A percentile compares a stretch with the other conserved stretches of the same genome.
Evolutionary conservation across 2,888 invertebrate species (phyloP).

Genomic region (Lomographa bimaculata): DNA sequence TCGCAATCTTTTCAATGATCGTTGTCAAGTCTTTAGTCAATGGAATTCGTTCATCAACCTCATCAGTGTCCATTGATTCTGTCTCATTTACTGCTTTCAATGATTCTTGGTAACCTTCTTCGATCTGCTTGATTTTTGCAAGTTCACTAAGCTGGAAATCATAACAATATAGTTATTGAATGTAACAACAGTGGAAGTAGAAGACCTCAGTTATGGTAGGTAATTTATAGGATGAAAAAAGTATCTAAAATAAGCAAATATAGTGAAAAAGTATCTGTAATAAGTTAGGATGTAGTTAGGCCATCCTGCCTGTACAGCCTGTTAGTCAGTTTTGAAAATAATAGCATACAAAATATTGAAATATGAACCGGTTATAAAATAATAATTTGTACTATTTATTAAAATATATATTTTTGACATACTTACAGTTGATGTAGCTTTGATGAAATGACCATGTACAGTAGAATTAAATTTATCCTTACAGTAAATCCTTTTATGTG

Average conservation of each 20-base stretch:
- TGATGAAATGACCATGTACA: conserved; percentile 69
- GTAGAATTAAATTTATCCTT: conserved; percentile 79
- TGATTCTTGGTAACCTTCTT: conserved; percentile 70
- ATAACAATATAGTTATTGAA: no score
- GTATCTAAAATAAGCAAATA: neutral
- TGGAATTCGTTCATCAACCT: conserved; percentile 61
- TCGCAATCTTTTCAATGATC: conserved; percentile 78
- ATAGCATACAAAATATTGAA: no score
- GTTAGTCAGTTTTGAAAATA: no score
- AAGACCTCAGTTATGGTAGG: no score
- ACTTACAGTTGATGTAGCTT: conserved; percentile 73
- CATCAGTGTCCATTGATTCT: conserved; percentile 38
- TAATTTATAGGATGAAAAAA: no score
- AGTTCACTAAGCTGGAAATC: conserved; percentile 68
- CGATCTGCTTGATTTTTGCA: conserved; percentile 73
- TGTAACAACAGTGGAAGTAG: no score
- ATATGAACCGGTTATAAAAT: no score
- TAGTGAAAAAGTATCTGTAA: neutral
- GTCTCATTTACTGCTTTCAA: conserved; percentile 45
- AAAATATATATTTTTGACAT: no score
- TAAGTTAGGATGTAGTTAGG: no score
- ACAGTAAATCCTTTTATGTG: conserved; percentile 95
- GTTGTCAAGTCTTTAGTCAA: conserved; percentile 80
- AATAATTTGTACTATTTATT: no score
- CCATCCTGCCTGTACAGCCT: no score